phyloP scores from a whole-genome alignment of 2,797 vertebrate species.

The Uromys caudimaculatus region DNA sequence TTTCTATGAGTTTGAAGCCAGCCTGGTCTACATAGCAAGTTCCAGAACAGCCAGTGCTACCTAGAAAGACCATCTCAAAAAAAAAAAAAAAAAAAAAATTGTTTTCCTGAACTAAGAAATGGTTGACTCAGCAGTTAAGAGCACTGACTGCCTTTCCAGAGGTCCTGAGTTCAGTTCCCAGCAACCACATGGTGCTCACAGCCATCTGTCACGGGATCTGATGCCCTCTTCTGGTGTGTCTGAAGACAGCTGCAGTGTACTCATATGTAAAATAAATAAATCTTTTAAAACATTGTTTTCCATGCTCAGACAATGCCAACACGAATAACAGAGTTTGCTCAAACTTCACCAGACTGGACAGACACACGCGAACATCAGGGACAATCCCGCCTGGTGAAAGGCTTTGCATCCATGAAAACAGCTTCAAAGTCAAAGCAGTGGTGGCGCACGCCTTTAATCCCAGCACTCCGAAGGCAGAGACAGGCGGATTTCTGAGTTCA shows the following conservation, averaged over 20 bases:
- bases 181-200: neutral
- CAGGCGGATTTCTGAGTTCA: no score
- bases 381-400: neutral
- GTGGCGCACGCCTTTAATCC: no score
- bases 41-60: neutral
- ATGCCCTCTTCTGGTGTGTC: neutral
- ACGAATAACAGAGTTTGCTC: slow-evolving; percentile 75
- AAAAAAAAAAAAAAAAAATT: no score
- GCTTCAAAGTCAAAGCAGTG: no score
- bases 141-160: neutral
- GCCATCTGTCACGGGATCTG: neutral
- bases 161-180: neutral
- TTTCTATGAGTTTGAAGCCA: neutral
- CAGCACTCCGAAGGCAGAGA: no score
- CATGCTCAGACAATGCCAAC: slow-evolving; percentile 50
- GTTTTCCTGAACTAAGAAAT: neutral
- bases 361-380: neutral
- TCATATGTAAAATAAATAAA: no score
- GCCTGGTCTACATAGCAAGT: neutral
- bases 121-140: neutral
- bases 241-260: no score
- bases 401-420: neutral
- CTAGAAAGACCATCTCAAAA: neutral
- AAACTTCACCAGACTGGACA: slow-evolving; percentile 36
- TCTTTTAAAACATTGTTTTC: slow-evolving; percentile 46